A percentile compares a stretch with the other conserved stretches of the same genome.
Conservation (phyloP, 2,888 invertebrate genomes). For the Andrena praecox region DNA sequence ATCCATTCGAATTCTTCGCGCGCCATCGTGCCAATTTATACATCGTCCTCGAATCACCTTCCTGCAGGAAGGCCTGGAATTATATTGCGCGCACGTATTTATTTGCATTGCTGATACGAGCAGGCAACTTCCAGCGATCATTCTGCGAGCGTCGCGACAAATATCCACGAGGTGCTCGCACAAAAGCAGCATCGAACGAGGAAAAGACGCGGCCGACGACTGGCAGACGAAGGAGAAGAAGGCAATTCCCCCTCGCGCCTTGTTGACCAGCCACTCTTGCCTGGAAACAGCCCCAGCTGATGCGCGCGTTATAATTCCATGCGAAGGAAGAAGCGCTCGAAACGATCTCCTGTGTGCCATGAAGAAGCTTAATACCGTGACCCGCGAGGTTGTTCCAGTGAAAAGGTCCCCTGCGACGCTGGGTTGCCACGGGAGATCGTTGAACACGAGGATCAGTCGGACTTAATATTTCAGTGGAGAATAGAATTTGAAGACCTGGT, state of each 20-base stretch:
- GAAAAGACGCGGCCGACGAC: not conserved
- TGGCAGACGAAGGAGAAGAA: not conserved
- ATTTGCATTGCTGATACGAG: conserved; percentile 64
- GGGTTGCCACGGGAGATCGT: too few species aligned
- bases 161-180: conserved; percentile 19
- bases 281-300: too few species aligned
- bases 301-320: too few species aligned
- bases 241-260: conserved; percentile 6
- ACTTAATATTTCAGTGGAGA: too few species aligned
- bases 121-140: conserved; percentile 27
- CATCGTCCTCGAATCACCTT: conserved; percentile 57
- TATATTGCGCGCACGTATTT: conserved; percentile 67
- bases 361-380: too few species aligned
- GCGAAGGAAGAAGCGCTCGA: too few species aligned
- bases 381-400: too few species aligned
- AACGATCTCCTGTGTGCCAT: too few species aligned
- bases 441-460: too few species aligned
- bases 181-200: not conserved
- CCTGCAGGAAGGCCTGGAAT: conserved; percentile 40
- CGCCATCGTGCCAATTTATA: conserved; percentile 56
- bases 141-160: conserved; percentile 41
- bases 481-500: too few species aligned
- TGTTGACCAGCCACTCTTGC: not conserved
- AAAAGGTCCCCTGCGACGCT: too few species aligned
- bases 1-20: conserved; percentile 56